Evolutionary conservation across 2,888 invertebrate species (phyloP).

Genomic region (Druceiella hillmani): DNA sequence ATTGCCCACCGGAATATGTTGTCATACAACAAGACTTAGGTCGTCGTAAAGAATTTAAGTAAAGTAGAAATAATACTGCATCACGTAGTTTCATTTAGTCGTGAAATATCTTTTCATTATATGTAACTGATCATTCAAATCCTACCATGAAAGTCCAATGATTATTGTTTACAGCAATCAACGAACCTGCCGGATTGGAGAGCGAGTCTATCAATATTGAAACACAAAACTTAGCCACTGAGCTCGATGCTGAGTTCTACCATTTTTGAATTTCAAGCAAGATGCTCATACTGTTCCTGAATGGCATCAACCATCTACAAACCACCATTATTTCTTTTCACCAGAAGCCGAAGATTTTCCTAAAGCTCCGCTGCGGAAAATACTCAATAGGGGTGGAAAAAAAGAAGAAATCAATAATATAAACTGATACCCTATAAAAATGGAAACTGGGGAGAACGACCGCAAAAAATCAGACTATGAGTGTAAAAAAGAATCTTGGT

Average conservation of each 20-base stretch:
- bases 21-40: no score
- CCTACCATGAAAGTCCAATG: constrained; percentile 12
- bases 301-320: no score
- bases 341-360: neutral
- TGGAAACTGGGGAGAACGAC: neutral
- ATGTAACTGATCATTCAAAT: constrained; percentile 19
- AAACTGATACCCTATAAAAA: neutral
- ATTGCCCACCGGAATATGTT: no score
- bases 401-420: neutral
- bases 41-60: no score
- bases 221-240: no score
- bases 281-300: no score
- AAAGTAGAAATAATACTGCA: no score
- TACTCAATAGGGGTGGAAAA: neutral
- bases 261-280: no score
- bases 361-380: neutral
- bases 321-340: neutral
- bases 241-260: no score
- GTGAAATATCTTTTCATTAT: constrained; percentile 19
- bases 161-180: neutral
- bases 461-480: neutral
- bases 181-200: neutral
- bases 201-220: neutral
- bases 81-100: no score
- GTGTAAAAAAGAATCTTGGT: neutral